Evolutionary conservation across 2,113 vertebrate genomes (phyloP).

Genomic region (Poeciliopsis turrubarensis): DNA sequence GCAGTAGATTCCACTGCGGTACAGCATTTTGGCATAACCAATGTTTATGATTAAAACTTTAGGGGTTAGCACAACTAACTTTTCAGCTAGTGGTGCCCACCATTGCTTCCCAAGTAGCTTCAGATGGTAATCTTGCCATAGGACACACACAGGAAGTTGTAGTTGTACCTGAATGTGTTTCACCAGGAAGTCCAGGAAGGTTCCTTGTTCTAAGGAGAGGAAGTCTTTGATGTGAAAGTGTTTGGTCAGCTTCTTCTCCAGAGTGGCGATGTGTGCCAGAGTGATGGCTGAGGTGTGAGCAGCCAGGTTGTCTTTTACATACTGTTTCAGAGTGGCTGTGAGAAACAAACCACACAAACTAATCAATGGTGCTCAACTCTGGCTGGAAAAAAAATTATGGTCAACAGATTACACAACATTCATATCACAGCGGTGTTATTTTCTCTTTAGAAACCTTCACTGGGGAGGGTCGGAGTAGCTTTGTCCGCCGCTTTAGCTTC

Average conservation of each 20-base stretch:
- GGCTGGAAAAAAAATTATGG: background rate
- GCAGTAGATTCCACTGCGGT: no score
- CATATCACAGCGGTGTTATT: background rate
- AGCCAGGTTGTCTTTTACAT: slow-evolving; percentile 67
- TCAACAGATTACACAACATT: background rate
- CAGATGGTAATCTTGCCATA: background rate
- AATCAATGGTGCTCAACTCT: background rate
- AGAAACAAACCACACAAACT: slow-evolving; percentile 7
- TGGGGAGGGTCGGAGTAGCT: slow-evolving; percentile 46
- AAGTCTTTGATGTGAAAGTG: slow-evolving; percentile 78
- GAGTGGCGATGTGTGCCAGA: slow-evolving; percentile 62
- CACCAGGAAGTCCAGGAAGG: slow-evolving; percentile 78
- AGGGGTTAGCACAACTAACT: no score
- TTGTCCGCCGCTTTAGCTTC: slow-evolving; percentile 45
- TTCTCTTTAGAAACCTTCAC: slow-evolving; percentile 70
- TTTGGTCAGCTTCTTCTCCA: slow-evolving; percentile 76
- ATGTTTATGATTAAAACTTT: no score
- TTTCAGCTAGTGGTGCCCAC: no score
- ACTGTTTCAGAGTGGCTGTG: slow-evolving; percentile 74
- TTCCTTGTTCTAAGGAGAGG: slow-evolving; percentile 74
- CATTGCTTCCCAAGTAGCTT: background rate
- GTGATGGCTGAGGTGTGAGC: slow-evolving; percentile 56
- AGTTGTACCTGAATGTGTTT: slow-evolving; percentile 75
- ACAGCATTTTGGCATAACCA: no score
- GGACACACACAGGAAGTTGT: background rate